Percentiles rank a stretch among this genome's conserved stretches.
Conservation (phyloP, 2,113 vertebrate species). For the Pygoscelis adeliae region DNA sequence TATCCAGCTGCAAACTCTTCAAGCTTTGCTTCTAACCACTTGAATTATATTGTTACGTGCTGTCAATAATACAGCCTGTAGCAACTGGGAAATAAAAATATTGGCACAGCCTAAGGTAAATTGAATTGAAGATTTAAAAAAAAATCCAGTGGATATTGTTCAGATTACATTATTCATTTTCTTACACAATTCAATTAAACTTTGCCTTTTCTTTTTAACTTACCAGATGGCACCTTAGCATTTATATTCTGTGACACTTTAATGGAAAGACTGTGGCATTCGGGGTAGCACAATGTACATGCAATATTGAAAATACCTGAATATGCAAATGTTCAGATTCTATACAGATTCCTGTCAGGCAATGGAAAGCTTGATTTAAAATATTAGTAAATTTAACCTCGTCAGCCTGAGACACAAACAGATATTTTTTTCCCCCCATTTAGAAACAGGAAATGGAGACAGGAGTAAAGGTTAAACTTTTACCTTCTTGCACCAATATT, state of each 20-base stretch:
- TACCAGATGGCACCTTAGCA: not conserved
- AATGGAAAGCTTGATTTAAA: not conserved
- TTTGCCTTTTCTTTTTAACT: slow-evolving; percentile 9
- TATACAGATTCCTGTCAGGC: not conserved
- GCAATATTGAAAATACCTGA: not conserved
- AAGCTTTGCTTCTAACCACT: not conserved
- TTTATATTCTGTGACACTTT: not conserved
- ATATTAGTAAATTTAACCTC: not conserved
- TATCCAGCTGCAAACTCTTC: slow-evolving; percentile 45
- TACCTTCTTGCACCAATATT: not conserved
- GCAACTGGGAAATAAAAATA: slow-evolving; percentile 39
- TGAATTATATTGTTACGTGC: not conserved
- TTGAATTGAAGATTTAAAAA: not conserved
- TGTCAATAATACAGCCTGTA: slow-evolving; percentile 9
- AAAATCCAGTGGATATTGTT: not conserved
- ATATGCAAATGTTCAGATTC: not conserved
- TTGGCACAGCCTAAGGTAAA: not conserved
- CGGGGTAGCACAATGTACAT: not conserved
- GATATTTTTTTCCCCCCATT: not conserved
- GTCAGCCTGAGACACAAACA: not conserved
- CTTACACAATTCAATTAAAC: not conserved
- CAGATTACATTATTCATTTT: slow-evolving; percentile 16
- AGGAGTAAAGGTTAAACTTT: not conserved
- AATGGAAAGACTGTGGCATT: not conserved
- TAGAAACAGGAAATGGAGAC: not conserved